Evolutionary conservation across 1,140 invertebrate species (phyloP), one percentile per base, ranked within the genome.

Genomic region (Cephus cinctus): DNA sequence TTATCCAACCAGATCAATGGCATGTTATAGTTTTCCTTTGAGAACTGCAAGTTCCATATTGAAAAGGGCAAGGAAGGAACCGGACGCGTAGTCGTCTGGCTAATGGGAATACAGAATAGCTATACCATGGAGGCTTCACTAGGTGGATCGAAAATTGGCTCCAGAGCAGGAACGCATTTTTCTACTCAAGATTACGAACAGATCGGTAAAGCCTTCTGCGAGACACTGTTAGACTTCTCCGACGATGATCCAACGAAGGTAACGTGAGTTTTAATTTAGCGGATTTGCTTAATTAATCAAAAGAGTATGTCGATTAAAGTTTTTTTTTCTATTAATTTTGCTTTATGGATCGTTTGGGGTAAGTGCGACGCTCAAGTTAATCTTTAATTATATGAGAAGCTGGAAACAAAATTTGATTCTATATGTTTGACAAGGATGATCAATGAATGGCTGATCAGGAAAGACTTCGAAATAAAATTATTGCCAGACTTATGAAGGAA

Each of bases 71-170:
- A 96, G 77, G 93, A 96, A 77, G 93, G 93, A 1, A 96, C 94
- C 6, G 93, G 92, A 4, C 76, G 94, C 44, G 88, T 96, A 9
- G 92, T 96, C 0, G 87, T 95, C 57, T 96, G 92, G 92, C 88
- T 93, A 78, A 85, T 96, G 83, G 94, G 94, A 8, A 89, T 96
- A 14, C 84, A 87, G 35, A 94, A 96, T 59, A 96, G 92, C 71
- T 97, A 93, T 67, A 97, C 94, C 1, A 86, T 97, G 81, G 94
- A 97, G 76, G 91, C 92, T 2, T 95, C 92, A 0, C 92, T 96
- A 76, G 91, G 89, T 45, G 94, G 94, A 6, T 91, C 92, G 11
- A 87, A 84, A 46, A 68, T 92, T 19, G 87, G 87, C 1, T 82
- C 81, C n/a, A 83, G 89, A 67, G 83, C 83, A 50, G 87, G 87